Percentiles rank a stretch among this genome's conserved stretches.
Evolutionary conservation across 2,113 vertebrate species (phyloP).

Genomic region (Eulemur rufifrons): DNA sequence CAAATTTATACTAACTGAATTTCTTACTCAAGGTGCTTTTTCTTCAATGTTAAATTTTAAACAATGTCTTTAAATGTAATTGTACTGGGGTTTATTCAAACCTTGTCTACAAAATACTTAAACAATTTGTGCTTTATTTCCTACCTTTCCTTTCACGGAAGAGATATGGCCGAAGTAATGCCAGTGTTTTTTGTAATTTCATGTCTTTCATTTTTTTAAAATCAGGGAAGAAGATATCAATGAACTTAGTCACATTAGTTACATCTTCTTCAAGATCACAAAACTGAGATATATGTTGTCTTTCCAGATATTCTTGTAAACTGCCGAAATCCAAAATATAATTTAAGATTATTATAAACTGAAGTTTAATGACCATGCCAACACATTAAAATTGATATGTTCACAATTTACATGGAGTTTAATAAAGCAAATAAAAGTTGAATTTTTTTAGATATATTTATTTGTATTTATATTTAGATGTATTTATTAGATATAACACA

Average conservation of each 20-base stretch:
- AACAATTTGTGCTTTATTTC: background rate
- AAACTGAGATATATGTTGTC: conserved; percentile 44
- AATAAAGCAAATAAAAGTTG: conserved; percentile 1
- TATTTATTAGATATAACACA: background rate
- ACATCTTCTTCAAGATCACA: conserved; percentile 49
- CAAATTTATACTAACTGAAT: background rate
- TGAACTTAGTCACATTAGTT: background rate
- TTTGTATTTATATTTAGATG: too few relatives aligned
- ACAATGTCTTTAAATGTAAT: background rate
- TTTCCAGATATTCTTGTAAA: conserved; percentile 62
- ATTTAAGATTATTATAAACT: conserved; percentile 13
- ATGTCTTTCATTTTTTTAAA: conserved; percentile 43
- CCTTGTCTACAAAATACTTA: background rate
- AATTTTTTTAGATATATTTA: background rate
- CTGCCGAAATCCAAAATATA: conserved; percentile 56
- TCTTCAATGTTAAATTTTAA: background rate
- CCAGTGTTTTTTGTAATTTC: conserved; percentile 62
- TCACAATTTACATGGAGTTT: background rate
- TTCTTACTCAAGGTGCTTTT: background rate
- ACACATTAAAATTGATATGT: background rate
- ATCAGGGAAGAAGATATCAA: conserved; percentile 65
- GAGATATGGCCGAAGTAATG: conserved; percentile 65
- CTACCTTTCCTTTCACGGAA: conserved; percentile 54
- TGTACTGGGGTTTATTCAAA: background rate
- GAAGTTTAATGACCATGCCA: background rate